phyloP scores from a whole-genome alignment of 92 coral and sea anemone genomes.

The Epizoanthus ramosus region DNA sequence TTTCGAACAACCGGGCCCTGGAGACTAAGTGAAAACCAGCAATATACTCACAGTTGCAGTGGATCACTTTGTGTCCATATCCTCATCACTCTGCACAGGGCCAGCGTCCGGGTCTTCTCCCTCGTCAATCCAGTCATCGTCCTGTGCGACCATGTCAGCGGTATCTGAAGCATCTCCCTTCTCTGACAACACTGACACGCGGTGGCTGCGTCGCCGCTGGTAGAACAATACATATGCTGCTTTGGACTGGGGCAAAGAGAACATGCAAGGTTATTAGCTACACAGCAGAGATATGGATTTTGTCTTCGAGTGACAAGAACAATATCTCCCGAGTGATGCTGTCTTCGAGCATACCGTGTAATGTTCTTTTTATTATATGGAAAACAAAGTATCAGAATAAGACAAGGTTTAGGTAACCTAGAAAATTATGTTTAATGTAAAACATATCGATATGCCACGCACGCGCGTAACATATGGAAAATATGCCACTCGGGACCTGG shows the following conservation, averaged over 20 bases:
- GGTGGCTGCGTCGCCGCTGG: conserved; percentile 66
- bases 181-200: conserved; percentile 41
- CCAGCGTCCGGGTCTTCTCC: conserved; percentile 52
- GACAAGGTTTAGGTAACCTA: too few relatives aligned
- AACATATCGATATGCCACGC: too few relatives aligned
- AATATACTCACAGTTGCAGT: neutral
- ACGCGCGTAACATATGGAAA: too few relatives aligned
- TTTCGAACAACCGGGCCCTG: too few relatives aligned
- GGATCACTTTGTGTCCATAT: conserved; percentile 60
- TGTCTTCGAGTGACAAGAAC: neutral
- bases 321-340: neutral
- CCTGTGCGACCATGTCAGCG: conserved; percentile 31
- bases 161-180: conserved; percentile 21
- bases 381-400: too few relatives aligned
- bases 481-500: too few relatives aligned
- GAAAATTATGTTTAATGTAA: neutral
- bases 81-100: conserved; percentile 44
- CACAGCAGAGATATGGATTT: neutral
- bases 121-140: conserved; percentile 59
- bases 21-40: too few relatives aligned
- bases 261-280: neutral
- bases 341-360: too few relatives aligned
- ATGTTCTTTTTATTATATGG: too few relatives aligned
- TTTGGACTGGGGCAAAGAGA: conserved; percentile 62
- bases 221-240: conserved; percentile 88